These are phyloP conservation scores for Pristionchus exspectatus DNA, from an alignment of 2,888 invertebrate genomes.

Conservation along the genomic window DNA sequence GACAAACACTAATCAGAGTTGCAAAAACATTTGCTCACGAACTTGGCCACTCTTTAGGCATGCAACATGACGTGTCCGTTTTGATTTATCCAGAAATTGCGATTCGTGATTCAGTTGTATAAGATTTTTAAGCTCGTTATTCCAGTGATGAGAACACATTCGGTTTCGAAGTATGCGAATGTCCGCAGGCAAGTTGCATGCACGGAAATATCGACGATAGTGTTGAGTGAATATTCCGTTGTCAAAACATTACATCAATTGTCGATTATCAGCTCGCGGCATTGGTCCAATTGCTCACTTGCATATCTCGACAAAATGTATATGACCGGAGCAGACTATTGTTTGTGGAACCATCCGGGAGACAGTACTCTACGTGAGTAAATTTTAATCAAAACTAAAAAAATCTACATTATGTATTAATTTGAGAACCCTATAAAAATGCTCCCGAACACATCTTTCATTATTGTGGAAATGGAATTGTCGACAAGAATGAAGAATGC, in stretches of 20 bases:
- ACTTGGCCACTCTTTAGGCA: conserved; percentile 97
- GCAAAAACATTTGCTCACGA: conserved; percentile 94
- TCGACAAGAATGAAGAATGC: background rate
- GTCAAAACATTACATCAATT: background rate
- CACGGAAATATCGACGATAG: background rate
- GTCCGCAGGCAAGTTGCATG: too few relatives aligned
- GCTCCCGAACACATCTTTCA: too few relatives aligned
- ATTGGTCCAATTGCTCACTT: conserved; percentile 6
- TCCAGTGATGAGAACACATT: too few relatives aligned
- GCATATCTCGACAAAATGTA: background rate
- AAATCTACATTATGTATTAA: background rate
- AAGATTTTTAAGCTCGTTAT: too few relatives aligned
- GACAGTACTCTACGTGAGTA: background rate
- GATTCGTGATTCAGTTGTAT: too few relatives aligned
- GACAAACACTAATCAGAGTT: background rate
- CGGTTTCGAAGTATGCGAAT: too few relatives aligned
- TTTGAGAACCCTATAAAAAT: background rate
- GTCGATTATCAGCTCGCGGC: background rate
- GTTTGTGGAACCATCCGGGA: background rate
- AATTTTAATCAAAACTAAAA: background rate
- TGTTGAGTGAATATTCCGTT: background rate
- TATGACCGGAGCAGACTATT: background rate
- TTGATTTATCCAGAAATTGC: background rate
- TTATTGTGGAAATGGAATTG: background rate
- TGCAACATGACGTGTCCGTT: conserved; percentile 91